phyloP scores from a whole-genome alignment of 2,888 invertebrate genomes.

The Andrena camellia region DNA sequence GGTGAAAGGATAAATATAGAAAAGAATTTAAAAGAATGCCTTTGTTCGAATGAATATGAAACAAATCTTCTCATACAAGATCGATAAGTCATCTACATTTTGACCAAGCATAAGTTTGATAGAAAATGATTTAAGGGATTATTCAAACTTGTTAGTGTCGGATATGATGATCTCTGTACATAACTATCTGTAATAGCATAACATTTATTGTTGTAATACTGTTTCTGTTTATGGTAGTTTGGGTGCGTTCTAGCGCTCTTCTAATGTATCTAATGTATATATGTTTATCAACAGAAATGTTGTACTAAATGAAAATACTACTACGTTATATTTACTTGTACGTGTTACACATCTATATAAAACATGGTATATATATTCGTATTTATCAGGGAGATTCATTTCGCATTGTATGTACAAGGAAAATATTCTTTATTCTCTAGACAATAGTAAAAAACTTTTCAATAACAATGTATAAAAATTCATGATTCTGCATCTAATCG shows the following conservation, averaged over 20 bases:
- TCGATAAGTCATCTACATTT: conserved; percentile 9
- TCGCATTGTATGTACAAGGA: conserved; percentile 16
- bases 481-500: conserved; percentile 24
- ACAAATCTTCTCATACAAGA: background rate
- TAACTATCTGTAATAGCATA: conserved; percentile 31
- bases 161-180: conserved; percentile 32
- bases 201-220: conserved; percentile 24
- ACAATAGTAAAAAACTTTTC: conserved; percentile 42
- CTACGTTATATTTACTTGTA: conserved; percentile 40
- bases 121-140: conserved; percentile 1
- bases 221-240: conserved; percentile 37
- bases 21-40: conserved; percentile 6
- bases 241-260: conserved; percentile 68
- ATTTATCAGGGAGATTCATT: conserved; percentile 27
- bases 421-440: conserved; percentile 51
- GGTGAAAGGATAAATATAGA: conserved; percentile 9
- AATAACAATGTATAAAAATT: conserved; percentile 28
- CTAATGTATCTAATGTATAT: conserved; percentile 58
- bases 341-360: conserved; percentile 33
- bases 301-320: conserved; percentile 48
- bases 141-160: conserved; percentile 7
- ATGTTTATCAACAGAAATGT: conserved; percentile 47
- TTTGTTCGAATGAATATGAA: conserved; percentile 11
- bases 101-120: conserved; percentile 23
- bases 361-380: conserved; percentile 36